These are phyloP conservation scores for Rallus limicola DNA, from an alignment of 2,113 vertebrate genomes.

Conservation along the genomic window DNA sequence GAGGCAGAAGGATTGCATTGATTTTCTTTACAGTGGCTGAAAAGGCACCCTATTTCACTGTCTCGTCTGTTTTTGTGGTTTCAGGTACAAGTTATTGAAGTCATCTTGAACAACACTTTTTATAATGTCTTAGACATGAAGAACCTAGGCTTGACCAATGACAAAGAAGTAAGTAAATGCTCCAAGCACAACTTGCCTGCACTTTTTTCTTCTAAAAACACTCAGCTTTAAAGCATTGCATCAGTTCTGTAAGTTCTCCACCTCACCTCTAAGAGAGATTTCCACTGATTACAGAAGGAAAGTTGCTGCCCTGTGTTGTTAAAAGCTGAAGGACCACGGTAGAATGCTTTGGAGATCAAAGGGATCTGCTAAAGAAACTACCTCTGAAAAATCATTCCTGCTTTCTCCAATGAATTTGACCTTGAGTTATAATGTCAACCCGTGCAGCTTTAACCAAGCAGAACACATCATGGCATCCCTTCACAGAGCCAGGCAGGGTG, in stretches of 20 bases:
- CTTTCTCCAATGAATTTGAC: not conserved
- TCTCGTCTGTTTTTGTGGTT: constrained; percentile 42
- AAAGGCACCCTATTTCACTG: not conserved
- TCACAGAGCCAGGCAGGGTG: not conserved
- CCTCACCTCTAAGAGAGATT: not conserved
- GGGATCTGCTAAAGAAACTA: not conserved
- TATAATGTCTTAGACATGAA: constrained; percentile 91
- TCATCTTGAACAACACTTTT: constrained; percentile 90
- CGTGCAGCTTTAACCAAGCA: not conserved
- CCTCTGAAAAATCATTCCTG: not conserved
- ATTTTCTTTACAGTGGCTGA: not conserved
- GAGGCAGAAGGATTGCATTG: not conserved
- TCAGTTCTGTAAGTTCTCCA: not conserved
- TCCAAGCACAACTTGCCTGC: not conserved
- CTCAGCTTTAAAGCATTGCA: not conserved
- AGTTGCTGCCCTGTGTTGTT: not conserved
- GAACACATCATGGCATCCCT: not conserved
- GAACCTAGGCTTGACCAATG: constrained; percentile 89
- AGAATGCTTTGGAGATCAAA: not conserved
- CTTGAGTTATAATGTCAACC: not conserved
- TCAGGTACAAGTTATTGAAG: constrained; percentile 93
- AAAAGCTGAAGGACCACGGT: not conserved
- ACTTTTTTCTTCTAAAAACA: not conserved
- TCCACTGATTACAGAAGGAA: not conserved
- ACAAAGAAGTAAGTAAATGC: constrained; percentile 86